These are phyloP conservation scores for Pelobates cultripes DNA, from an alignment of 2,797 vertebrate genomes.

Conservation along the genomic window DNA sequence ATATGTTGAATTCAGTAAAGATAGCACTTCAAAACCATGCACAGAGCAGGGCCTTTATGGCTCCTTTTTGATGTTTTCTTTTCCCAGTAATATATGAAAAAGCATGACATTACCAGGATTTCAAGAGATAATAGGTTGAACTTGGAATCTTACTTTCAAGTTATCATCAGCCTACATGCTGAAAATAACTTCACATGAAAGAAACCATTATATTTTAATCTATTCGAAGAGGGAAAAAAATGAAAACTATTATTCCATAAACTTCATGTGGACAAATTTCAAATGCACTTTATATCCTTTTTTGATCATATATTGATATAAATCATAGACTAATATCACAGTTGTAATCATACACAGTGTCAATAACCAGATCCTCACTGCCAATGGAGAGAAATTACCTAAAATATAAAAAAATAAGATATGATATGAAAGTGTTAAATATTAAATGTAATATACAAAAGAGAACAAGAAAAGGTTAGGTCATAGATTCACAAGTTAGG, in stretches of 20 bases:
- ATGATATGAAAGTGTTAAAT: too few relatives aligned
- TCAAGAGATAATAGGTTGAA: constrained; percentile 37
- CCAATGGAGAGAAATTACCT: too few relatives aligned
- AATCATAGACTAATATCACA: too few relatives aligned
- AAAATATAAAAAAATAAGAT: too few relatives aligned
- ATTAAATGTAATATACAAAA: too few relatives aligned
- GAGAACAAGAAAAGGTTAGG: too few relatives aligned
- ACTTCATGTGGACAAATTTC: constrained; percentile 1
- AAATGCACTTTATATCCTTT: too few relatives aligned
- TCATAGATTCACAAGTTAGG: too few relatives aligned
- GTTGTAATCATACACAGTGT: too few relatives aligned
- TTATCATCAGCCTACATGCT: constrained; percentile 19
- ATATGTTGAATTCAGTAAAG: neutral
- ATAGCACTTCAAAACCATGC: neutral
- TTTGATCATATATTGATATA: too few relatives aligned
- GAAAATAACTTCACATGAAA: constrained; percentile 29
- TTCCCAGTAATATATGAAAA: constrained; percentile 37
- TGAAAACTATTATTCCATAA: constrained; percentile 14
- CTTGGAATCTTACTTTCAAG: constrained; percentile 31
- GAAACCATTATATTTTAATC: constrained; percentile 27
- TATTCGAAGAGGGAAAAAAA: constrained; percentile 25
- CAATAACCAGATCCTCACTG: too few relatives aligned
- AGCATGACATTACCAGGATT: constrained; percentile 11
- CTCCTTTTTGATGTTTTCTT: constrained; percentile 19
- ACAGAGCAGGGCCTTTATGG: neutral